These are phyloP conservation scores for Tetranychus urticae DNA, from an alignment of 1,140 invertebrate genomes.

Conservation along the genomic window DNA sequence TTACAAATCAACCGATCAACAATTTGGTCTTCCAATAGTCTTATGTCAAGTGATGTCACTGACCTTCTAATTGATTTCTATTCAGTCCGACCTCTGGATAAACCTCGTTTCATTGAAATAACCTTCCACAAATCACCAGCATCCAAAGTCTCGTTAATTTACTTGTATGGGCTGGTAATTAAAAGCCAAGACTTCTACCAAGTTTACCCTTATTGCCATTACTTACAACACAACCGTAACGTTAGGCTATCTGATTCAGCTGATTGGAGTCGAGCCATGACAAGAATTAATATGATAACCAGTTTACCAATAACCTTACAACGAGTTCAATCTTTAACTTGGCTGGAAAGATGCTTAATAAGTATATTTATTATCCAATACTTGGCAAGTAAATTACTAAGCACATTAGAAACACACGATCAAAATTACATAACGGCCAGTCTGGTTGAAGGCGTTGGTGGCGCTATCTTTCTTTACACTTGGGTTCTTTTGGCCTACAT, in stretches of 20 bases:
- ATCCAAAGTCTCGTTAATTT: not conserved
- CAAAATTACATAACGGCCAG: not conserved
- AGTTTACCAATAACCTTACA: not conserved
- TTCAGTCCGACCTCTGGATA: not conserved
- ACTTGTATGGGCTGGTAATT: not conserved
- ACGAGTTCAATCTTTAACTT: not conserved
- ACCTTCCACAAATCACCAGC: not conserved
- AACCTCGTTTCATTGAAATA: not conserved
- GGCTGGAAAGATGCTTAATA: not conserved
- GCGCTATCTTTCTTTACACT: not conserved
- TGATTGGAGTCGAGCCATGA: not conserved
- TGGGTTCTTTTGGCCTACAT: not conserved
- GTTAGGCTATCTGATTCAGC: not conserved
- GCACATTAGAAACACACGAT: too few species aligned
- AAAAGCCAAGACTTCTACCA: not conserved
- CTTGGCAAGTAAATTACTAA: not conserved
- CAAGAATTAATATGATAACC: not conserved
- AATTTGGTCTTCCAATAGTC: not conserved
- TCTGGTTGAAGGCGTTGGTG: not conserved
- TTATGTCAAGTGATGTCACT: not conserved
- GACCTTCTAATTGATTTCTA: not conserved
- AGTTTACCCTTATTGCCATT: not conserved
- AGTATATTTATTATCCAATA: not conserved
- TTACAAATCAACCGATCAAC: not conserved
- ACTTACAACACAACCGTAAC: not conserved